Conservation (phyloP, 2,888 invertebrate genomes). For the Imbricaverruca yamaguchii region DNA sequence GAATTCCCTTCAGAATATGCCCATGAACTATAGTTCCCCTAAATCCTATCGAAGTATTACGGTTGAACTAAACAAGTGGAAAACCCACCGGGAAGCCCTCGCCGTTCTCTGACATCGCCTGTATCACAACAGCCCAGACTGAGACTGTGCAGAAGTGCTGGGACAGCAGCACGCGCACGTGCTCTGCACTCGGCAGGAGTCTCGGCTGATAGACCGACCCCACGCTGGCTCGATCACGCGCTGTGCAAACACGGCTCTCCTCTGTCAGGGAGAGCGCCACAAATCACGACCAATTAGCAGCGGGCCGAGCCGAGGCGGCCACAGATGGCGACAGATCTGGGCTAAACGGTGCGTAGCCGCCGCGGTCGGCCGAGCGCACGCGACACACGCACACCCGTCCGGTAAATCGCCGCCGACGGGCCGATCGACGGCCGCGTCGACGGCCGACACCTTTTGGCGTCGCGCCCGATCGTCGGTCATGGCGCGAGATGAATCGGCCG, state of each 20-base stretch:
- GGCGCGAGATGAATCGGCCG: not conserved
- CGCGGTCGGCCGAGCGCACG: not conserved
- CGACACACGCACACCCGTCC: not conserved
- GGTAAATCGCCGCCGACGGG: not conserved
- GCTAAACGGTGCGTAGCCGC: not conserved
- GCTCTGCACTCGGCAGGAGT: not conserved
- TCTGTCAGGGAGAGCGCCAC: not conserved
- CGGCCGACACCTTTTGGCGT: not conserved
- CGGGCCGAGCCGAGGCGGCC: not conserved
- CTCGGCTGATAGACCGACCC: not conserved
- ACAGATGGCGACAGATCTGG: conserved; percentile 7
- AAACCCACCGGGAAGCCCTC: too few species aligned
- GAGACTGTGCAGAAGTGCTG: too few species aligned
- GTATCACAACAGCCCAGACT: too few species aligned
- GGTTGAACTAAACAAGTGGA: too few species aligned
- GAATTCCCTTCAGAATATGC: too few species aligned
- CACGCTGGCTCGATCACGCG: not conserved
- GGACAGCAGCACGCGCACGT: too few species aligned
- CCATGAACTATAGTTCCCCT: too few species aligned
- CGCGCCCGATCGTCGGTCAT: not conserved
- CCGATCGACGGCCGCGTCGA: not conserved
- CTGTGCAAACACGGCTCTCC: not conserved
- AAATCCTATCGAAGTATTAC: too few species aligned
- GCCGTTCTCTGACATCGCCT: too few species aligned
- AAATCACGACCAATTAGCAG: not conserved